phyloP scores from a whole-genome alignment of 2,797 vertebrate genomes.

The Pseudomugil tenellus region DNA sequence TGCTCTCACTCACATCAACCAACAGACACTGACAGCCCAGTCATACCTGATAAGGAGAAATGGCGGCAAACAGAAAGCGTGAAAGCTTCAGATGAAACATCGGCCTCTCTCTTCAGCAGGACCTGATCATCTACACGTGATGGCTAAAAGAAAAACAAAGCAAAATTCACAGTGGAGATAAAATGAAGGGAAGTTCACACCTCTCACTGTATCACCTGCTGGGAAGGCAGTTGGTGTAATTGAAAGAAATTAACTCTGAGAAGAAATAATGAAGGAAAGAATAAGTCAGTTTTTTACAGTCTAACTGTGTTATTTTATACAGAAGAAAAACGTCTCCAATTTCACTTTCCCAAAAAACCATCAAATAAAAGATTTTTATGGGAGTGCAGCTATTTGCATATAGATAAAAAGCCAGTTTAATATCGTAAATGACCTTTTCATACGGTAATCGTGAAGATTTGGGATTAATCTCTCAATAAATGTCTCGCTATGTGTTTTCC shows the following conservation, averaged over 20 bases:
- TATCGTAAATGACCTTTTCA: conserved; percentile 79
- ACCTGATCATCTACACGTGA: conserved; percentile 37
- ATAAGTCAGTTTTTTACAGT: conserved; percentile 66
- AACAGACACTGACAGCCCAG: conserved; percentile 26
- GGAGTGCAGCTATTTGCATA: conserved; percentile 75
- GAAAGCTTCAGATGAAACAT: conserved; percentile 47
- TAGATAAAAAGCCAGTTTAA: conserved; percentile 82
- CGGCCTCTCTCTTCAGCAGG: conserved; percentile 38
- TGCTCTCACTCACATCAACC: conserved; percentile 16
- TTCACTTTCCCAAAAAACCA: conserved; percentile 44
- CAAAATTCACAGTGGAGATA: conserved; percentile 12
- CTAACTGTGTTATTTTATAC: conserved; percentile 65
- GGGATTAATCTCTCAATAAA: conserved; percentile 79
- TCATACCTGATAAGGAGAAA: conserved; percentile 44
- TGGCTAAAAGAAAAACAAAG: conserved; percentile 18
- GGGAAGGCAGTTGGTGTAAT: conserved; percentile 54
- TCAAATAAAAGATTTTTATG: conserved; percentile 71
- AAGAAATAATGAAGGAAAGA: conserved; percentile 33
- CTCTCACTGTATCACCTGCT: conserved; percentile 42
- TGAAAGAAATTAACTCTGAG: conserved; percentile 70
- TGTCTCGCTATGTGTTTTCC: conserved; percentile 57
- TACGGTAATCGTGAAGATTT: conserved; percentile 72
- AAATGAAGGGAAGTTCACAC: conserved; percentile 51
- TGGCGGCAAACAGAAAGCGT: conserved; percentile 46
- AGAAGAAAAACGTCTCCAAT: conserved; percentile 28